phyloP scores from a whole-genome alignment of 2,113 vertebrate genomes.

The Phaethornis superciliosus region DNA sequence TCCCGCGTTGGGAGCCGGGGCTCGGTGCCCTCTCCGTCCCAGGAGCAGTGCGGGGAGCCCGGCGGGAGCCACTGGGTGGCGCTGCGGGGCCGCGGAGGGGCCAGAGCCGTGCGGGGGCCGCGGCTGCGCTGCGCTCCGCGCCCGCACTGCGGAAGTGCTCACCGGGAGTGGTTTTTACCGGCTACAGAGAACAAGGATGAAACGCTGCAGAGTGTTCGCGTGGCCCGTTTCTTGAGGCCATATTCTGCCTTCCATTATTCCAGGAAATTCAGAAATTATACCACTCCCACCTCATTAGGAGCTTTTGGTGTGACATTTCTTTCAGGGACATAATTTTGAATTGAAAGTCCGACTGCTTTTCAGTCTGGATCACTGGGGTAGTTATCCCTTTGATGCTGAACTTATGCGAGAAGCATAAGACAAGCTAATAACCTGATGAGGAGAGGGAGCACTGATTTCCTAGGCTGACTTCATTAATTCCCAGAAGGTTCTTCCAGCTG shows the following conservation, averaged over 20 bases:
- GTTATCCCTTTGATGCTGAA: background rate
- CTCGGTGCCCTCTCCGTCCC: background rate
- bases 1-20: background rate
- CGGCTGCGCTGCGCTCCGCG: background rate
- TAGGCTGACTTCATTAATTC: background rate
- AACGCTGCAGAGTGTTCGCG: accelerated
- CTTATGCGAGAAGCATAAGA: background rate
- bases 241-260: background rate
- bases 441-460: background rate
- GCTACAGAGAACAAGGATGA: accelerated
- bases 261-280: background rate
- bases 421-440: background rate
- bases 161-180: accelerated
- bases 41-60: background rate
- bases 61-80: background rate
- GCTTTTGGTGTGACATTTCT: background rate
- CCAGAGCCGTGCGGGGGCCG: background rate
- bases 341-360: background rate
- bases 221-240: accelerated
- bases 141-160: background rate
- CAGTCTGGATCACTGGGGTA: background rate
- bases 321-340: background rate
- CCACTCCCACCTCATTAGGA: background rate
- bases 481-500: background rate
- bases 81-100: background rate